Conservation (phyloP, 2,888 invertebrate genomes). For the Eupithecia insigniata region DNA sequence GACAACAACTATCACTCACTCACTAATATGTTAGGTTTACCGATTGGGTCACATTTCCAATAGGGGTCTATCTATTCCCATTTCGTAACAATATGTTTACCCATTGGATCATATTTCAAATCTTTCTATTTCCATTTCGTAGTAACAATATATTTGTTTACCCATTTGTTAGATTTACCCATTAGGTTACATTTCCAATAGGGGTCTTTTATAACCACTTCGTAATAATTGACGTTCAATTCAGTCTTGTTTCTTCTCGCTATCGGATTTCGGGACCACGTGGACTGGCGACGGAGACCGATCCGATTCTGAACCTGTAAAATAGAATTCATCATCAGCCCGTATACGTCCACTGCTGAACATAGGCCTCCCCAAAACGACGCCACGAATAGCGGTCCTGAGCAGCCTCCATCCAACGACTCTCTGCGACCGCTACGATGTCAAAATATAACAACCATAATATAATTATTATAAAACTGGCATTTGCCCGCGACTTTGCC, state of each 20-base stretch:
- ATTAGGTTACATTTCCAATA: not conserved
- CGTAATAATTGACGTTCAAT: conserved; percentile 35
- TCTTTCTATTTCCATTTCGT: not conserved
- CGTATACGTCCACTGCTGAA: too few relatives aligned
- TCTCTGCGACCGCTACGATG: too few relatives aligned
- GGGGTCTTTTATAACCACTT: not conserved
- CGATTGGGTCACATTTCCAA: not conserved
- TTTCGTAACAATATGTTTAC: not conserved
- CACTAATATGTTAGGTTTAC: not conserved
- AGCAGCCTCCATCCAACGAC: too few relatives aligned
- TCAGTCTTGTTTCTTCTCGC: conserved; percentile 81
- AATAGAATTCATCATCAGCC: too few relatives aligned
- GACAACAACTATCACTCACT: not conserved
- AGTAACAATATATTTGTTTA: not conserved
- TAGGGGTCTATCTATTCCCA: not conserved
- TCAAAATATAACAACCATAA: too few relatives aligned
- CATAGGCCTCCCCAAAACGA: too few relatives aligned
- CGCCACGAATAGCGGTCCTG: too few relatives aligned
- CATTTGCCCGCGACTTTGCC: too few relatives aligned
- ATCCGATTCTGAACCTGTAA: conserved; percentile 65
- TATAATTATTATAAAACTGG: too few relatives aligned
- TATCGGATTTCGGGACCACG: conserved; percentile 62
- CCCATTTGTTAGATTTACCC: not conserved
- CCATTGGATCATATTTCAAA: not conserved
- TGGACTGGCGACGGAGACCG: conserved; percentile 65